phyloP scores from a whole-genome alignment of 2,888 invertebrate genomes.

The Drosophila greeni region DNA sequence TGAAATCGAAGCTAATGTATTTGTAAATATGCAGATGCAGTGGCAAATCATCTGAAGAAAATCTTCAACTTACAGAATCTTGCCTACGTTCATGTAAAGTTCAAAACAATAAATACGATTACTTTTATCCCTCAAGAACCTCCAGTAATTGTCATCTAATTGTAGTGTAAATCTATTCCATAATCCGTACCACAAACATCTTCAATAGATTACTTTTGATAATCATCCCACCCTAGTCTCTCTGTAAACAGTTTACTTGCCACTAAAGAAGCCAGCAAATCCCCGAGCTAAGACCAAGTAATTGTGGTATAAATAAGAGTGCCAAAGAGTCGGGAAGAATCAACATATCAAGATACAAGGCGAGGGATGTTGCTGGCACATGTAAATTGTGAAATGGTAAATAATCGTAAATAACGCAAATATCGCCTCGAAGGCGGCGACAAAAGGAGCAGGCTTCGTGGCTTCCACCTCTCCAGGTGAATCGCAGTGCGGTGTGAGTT shows the following conservation, averaged over 20 bases:
- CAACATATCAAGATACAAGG: constrained; percentile 70
- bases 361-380: constrained; percentile 59
- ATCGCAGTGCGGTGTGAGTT: constrained; percentile 34
- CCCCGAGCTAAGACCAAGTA: constrained; percentile 51
- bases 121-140: background rate
- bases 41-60: background rate
- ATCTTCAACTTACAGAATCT: background rate
- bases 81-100: too few relatives aligned
- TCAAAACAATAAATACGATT: background rate
- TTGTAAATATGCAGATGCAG: background rate
- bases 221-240: background rate
- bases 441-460: constrained; percentile 54
- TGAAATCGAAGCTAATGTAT: background rate
- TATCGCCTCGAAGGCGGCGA: constrained; percentile 69
- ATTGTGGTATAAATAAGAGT: constrained; percentile 65
- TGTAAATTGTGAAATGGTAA: constrained; percentile 75
- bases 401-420: constrained; percentile 77
- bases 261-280: constrained; percentile 46
- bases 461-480: constrained; percentile 9
- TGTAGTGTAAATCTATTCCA: background rate
- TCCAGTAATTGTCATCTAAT: background rate
- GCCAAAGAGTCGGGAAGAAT: constrained; percentile 24
- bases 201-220: constrained; percentile 11
- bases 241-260: constrained; percentile 36
- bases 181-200: constrained; percentile 12